phyloP scores from a whole-genome alignment of 1,140 invertebrate species.

The Ridgeia piscesae region DNA sequence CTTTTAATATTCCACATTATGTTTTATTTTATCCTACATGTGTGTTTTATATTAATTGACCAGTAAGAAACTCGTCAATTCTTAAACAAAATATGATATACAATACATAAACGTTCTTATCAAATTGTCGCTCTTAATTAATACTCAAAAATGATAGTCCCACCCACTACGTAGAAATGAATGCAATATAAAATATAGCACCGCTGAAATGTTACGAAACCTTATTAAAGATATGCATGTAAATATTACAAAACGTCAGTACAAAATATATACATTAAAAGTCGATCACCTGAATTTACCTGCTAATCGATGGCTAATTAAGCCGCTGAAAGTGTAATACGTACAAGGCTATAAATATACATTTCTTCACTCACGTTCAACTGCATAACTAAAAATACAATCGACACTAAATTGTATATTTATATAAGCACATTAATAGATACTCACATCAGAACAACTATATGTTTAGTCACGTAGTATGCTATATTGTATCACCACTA shows the following conservation, averaged over 20 bases:
- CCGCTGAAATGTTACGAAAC: neutral
- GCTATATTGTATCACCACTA: too few species aligned
- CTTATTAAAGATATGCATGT: neutral
- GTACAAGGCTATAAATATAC: neutral
- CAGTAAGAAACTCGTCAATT: too few species aligned
- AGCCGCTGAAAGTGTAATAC: neutral
- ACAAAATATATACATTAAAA: neutral
- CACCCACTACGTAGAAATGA: neutral
- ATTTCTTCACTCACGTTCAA: neutral
- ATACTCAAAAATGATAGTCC: neutral
- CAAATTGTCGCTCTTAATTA: neutral
- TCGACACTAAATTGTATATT: neutral
- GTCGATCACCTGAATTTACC: neutral
- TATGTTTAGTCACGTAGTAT: too few species aligned
- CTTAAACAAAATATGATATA: too few species aligned
- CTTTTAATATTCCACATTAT: too few species aligned
- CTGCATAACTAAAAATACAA: neutral
- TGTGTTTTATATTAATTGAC: too few species aligned
- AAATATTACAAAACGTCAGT: neutral
- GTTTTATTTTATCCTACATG: too few species aligned
- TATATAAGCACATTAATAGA: neutral
- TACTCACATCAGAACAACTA: neutral
- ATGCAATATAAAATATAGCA: neutral
- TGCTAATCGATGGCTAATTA: neutral
- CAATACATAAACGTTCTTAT: neutral